These are phyloP conservation scores for Synchiropus splendidus DNA, from an alignment of 2,113 vertebrate species.

Conservation along the genomic window DNA sequence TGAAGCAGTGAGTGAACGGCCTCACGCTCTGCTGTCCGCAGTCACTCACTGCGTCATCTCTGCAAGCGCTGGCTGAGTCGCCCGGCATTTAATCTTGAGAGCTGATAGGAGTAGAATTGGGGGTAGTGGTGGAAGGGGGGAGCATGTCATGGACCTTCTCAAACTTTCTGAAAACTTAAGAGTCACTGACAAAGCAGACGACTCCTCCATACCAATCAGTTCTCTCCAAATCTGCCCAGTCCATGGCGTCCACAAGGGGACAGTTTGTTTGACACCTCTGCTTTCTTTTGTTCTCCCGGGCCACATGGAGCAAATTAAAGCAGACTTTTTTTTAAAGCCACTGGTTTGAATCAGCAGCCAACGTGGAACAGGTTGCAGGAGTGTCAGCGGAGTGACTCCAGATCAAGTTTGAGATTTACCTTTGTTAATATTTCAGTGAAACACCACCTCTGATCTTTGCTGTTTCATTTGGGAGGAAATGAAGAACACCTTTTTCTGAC, in stretches of 20 bases:
- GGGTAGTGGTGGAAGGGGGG: constrained; percentile 40
- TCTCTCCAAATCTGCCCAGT: too few relatives aligned
- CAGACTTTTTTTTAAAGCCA: constrained; percentile 10
- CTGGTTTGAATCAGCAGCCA: constrained; percentile 42
- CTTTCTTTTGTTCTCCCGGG: constrained; percentile 27
- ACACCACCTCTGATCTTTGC: constrained; percentile 50
- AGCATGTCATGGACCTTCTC: constrained; percentile 55
- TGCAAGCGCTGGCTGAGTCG: constrained; percentile 45
- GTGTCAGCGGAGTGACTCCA: constrained; percentile 50
- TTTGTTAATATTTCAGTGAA: constrained; percentile 49
- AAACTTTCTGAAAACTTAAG: constrained; percentile 53
- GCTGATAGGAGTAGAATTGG: constrained; percentile 37
- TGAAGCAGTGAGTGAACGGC: constrained; percentile 53
- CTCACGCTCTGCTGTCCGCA: constrained; percentile 51
- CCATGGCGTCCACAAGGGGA: constrained; percentile 27
- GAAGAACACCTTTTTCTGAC: constrained; percentile 54
- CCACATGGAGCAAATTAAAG: too few relatives aligned
- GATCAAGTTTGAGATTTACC: constrained; percentile 43
- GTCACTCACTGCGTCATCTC: constrained; percentile 47
- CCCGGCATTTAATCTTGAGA: constrained; percentile 67
- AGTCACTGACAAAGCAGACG: constrained; percentile 5
- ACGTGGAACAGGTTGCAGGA: constrained; percentile 38
- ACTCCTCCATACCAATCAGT: too few relatives aligned
- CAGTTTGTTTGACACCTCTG: constrained; percentile 37
- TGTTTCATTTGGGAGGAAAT: constrained; percentile 42